Conservation (phyloP, 1,140 invertebrate species). For the Amyelois transitella region DNA sequence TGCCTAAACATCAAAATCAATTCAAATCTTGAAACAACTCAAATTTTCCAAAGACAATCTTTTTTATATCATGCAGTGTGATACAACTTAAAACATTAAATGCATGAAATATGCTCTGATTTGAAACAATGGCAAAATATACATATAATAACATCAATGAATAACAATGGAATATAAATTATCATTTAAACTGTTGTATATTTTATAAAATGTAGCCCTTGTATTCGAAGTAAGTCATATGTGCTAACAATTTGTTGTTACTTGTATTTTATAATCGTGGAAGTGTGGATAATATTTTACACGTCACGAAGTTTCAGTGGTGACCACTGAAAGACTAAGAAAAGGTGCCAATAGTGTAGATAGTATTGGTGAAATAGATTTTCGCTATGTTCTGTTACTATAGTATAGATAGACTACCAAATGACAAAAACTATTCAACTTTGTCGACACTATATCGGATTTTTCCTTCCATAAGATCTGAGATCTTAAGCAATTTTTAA, state of each 20-base stretch:
- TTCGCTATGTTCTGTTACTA: too few species aligned
- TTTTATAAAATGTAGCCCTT: constrained; percentile 71
- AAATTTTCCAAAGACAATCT: not conserved
- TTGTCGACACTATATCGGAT: too few species aligned
- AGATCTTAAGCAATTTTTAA: too few species aligned
- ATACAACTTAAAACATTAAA: constrained; percentile 56
- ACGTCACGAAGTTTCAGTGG: too few species aligned
- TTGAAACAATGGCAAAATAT: constrained; percentile 74
- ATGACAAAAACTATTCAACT: too few species aligned
- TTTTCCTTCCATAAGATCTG: too few species aligned
- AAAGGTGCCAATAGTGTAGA: too few species aligned
- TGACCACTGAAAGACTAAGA: too few species aligned
- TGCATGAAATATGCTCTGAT: constrained; percentile 74
- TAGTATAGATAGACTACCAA: too few species aligned
- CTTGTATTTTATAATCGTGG: constrained; percentile 24
- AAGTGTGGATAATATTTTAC: not conserved
- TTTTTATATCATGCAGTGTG: constrained; percentile 30
- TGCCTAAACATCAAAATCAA: too few species aligned
- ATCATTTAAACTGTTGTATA: constrained; percentile 73
- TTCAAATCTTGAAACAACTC: too few species aligned
- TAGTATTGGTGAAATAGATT: too few species aligned
- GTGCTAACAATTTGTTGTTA: constrained; percentile 51
- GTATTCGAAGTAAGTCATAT: constrained; percentile 49
- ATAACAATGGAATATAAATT: constrained; percentile 74
- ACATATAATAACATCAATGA: constrained; percentile 75